These are phyloP conservation scores for Lordiphosa clarofinis DNA, from an alignment of 1,140 invertebrate genomes.

Conservation along the genomic window DNA sequence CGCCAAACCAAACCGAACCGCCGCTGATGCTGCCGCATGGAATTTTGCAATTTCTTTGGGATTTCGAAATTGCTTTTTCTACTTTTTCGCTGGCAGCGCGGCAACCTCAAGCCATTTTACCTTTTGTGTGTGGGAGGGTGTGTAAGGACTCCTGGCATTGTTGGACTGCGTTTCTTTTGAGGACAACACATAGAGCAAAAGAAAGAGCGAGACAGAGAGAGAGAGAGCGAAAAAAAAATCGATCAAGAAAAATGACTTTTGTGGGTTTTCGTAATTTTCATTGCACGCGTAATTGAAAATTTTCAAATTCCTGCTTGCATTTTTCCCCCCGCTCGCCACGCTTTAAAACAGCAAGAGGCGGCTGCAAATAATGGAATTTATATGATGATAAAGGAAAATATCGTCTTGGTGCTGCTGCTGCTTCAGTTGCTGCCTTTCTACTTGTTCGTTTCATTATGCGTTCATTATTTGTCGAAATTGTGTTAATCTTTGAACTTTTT, in stretches of 20 bases:
- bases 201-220: background rate
- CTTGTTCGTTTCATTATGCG: slow-evolving; percentile 59
- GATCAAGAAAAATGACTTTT: slow-evolving; percentile 78
- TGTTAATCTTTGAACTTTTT: slow-evolving; percentile 70
- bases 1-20: slow-evolving; percentile 25
- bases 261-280: slow-evolving; percentile 78
- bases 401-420: slow-evolving; percentile 14
- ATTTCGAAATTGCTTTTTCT: slow-evolving; percentile 77
- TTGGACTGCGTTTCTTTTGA: slow-evolving; percentile 71
- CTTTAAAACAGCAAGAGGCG: slow-evolving; percentile 45
- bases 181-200: slow-evolving; percentile 20
- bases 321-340: slow-evolving; percentile 28
- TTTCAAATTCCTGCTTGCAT: slow-evolving; percentile 77
- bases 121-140: slow-evolving; percentile 38
- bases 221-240: slow-evolving; percentile 74
- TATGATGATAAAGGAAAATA: slow-evolving; percentile 72
- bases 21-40: slow-evolving; percentile 49
- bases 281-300: slow-evolving; percentile 78
- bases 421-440: slow-evolving; percentile 13
- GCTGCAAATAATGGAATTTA: slow-evolving; percentile 56
- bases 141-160: slow-evolving; percentile 54
- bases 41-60: slow-evolving; percentile 78
- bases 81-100: slow-evolving; percentile 52
- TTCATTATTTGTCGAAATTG: slow-evolving; percentile 75
- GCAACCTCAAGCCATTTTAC: slow-evolving; percentile 39